Conservation (phyloP, 2,888 invertebrate species). For the Lycia hirtaria region DNA sequence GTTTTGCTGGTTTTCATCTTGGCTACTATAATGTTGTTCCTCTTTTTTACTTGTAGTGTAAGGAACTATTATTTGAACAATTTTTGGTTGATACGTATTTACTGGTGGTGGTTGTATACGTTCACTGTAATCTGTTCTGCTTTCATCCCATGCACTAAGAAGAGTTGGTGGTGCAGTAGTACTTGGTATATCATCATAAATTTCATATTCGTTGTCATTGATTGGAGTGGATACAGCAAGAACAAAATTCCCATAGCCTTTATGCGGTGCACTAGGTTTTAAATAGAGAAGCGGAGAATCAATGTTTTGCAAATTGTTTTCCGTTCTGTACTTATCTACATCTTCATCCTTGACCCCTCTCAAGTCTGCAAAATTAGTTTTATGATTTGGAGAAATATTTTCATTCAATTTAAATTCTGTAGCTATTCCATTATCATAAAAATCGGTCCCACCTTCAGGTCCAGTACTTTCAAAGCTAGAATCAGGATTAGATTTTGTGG, state of each 20-base stretch:
- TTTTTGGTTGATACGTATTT: conserved; percentile 83
- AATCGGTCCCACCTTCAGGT: conserved; percentile 65
- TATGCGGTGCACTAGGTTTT: conserved; percentile 82
- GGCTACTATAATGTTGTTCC: conserved; percentile 45
- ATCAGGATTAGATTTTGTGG: conserved; percentile 72
- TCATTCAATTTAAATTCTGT: conserved; percentile 56
- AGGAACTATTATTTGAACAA: conserved; percentile 93
- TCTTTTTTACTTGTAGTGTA: conserved; percentile 86
- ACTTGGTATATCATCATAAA: conserved; percentile 72
- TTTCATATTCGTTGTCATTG: conserved; percentile 71
- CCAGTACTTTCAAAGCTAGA: conserved; percentile 78
- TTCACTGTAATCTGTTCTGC: conserved; percentile 60
- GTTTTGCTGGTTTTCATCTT: conserved; percentile 76
- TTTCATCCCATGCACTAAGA: conserved; percentile 62
- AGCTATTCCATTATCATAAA: conserved; percentile 64
- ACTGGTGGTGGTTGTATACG: conserved; percentile 51
- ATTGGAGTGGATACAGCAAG: conserved; percentile 60
- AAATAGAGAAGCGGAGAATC: conserved; percentile 86
- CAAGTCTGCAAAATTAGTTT: conserved; percentile 70
- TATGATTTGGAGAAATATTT: conserved; percentile 63
- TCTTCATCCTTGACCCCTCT: conserved; percentile 75
- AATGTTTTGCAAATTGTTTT: conserved; percentile 78
- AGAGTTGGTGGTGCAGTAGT: conserved; percentile 55
- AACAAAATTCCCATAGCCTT: conserved; percentile 78
- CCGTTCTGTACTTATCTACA: conserved; percentile 76